These are phyloP conservation scores for Hyperoplus lanceolatus DNA, from an alignment of 2,797 vertebrate species.

Conservation along the genomic window DNA sequence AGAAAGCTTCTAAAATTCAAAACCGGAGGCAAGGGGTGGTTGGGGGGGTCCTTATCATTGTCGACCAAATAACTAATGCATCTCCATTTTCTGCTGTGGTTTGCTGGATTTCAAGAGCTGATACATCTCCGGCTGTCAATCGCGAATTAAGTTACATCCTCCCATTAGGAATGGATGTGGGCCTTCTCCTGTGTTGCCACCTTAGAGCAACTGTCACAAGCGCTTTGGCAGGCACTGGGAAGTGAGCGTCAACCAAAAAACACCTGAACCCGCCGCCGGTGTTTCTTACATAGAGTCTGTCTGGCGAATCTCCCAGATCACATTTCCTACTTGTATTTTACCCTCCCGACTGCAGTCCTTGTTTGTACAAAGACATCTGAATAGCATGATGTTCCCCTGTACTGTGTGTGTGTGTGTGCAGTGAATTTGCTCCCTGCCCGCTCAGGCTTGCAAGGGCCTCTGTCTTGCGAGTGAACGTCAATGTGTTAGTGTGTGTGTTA, in stretches of 20 bases:
- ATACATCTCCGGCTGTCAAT: constrained; percentile 29
- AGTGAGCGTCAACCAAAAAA: constrained; percentile 57
- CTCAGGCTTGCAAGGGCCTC: constrained; percentile 46
- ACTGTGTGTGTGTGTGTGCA: neutral
- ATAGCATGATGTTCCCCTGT: neutral
- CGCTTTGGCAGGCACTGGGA: constrained; percentile 41
- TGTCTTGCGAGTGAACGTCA: constrained; percentile 15
- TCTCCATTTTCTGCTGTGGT: constrained; percentile 31
- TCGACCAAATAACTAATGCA: constrained; percentile 16
- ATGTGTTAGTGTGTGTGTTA: too few relatives aligned
- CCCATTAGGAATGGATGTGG: constrained; percentile 73
- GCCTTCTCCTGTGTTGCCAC: constrained; percentile 64
- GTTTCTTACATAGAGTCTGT: constrained; percentile 72
- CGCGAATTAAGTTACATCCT: constrained; percentile 61
- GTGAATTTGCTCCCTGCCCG: constrained; percentile 4
- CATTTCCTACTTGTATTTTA: constrained; percentile 42
- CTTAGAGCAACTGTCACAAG: constrained; percentile 48
- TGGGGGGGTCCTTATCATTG: constrained; percentile 6
- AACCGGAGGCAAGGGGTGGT: neutral
- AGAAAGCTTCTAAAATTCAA: constrained; percentile 43
- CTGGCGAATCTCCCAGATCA: constrained; percentile 47
- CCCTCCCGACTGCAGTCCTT: neutral
- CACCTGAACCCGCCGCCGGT: constrained; percentile 41
- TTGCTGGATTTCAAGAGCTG: constrained; percentile 30
- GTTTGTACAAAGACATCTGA: constrained; percentile 43